phyloP scores from a whole-genome alignment of 2,113 vertebrate species.

The Phycodurus eques region DNA sequence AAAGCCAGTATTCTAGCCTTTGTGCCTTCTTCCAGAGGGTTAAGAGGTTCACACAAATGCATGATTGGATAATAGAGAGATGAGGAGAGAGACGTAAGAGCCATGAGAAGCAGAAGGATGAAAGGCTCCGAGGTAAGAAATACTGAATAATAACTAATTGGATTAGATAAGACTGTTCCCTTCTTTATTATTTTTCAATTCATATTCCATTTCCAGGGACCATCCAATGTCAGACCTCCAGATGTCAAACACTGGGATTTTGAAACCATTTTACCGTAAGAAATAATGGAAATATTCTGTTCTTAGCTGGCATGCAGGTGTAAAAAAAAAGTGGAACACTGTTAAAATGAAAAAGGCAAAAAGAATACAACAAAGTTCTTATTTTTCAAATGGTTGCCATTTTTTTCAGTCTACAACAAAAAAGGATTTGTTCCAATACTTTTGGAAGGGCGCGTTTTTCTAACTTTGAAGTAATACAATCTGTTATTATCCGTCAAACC shows the following conservation, averaged over 20 bases:
- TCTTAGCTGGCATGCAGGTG: background rate
- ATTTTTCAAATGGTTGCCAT: too few species aligned
- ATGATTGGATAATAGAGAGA: slow-evolving; percentile 37
- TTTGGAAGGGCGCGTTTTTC: background rate
- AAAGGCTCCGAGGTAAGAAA: slow-evolving; percentile 18
- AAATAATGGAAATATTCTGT: background rate
- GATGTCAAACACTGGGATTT: background rate
- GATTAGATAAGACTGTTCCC: slow-evolving; percentile 8
- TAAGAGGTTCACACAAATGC: slow-evolving; percentile 45
- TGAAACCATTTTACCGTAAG: too few species aligned
- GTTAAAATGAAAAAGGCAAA: background rate
- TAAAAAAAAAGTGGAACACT: background rate
- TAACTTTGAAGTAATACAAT: background rate
- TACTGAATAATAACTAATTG: slow-evolving; percentile 16
- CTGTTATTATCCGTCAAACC: background rate
- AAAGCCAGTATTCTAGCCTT: slow-evolving; percentile 48
- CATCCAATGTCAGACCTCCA: background rate
- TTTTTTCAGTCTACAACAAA: too few species aligned
- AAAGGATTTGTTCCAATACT: background rate
- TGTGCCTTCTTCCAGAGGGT: slow-evolving; percentile 34
- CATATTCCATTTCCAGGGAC: background rate
- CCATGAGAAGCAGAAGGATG: background rate
- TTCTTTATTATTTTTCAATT: background rate
- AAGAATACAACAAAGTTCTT: too few species aligned
- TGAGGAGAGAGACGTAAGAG: background rate